phyloP scores from a whole-genome alignment of 1,140 invertebrate genomes.

The Megalonaias nervosa region DNA sequence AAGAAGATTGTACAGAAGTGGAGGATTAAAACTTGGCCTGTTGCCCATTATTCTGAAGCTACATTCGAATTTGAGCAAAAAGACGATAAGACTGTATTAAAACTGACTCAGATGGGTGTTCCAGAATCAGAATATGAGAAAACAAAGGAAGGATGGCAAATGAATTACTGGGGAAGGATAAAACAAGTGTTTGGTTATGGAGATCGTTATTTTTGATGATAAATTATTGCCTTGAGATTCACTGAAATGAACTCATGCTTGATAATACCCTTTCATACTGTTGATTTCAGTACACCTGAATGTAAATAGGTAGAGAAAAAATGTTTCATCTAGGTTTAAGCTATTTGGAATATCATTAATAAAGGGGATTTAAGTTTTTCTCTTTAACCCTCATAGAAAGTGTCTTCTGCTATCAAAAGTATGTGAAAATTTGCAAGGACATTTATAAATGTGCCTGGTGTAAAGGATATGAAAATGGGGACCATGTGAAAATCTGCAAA shows the following conservation, averaged over 20 bases:
- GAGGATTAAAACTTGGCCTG: slow-evolving; percentile 96
- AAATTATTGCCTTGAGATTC: not conserved
- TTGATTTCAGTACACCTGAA: no score
- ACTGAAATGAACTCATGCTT: not conserved
- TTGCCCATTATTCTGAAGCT: slow-evolving; percentile 92
- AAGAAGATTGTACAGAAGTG: slow-evolving; percentile 94
- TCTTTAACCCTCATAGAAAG: no score
- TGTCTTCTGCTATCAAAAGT: no score
- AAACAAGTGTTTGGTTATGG: slow-evolving; percentile 94
- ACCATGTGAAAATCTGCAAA: no score
- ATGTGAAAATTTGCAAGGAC: no score
- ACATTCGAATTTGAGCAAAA: slow-evolving; percentile 88
- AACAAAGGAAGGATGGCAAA: slow-evolving; percentile 90
- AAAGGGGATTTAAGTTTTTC: no score
- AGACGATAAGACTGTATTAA: slow-evolving; percentile 87
- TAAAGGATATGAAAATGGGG: no score
- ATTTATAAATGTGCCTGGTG: no score
- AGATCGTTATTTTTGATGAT: slow-evolving; percentile 77
- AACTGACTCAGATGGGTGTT: slow-evolving; percentile 84
- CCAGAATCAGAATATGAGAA: slow-evolving; percentile 84
- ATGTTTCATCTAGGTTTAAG: no score
- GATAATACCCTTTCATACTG: not conserved
- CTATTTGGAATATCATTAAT: no score
- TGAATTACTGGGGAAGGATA: slow-evolving; percentile 94
- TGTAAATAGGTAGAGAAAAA: no score